Percentiles rank a stretch among this genome's conserved stretches.
Conservation (phyloP, 2,113 vertebrate genomes). For the Neopipo cinnamomea region DNA sequence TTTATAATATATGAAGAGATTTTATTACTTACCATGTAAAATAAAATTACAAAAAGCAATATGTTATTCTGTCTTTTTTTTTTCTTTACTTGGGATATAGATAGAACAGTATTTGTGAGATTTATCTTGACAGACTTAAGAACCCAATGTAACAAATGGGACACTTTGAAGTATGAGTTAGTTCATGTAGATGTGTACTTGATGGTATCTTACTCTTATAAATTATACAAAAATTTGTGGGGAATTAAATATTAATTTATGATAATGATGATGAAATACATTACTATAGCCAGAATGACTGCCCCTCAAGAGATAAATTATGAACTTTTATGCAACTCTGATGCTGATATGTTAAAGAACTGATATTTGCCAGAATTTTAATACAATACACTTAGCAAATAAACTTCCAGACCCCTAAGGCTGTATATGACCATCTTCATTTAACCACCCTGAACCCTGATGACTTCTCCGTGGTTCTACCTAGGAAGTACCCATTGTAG, state of each 20-base stretch:
- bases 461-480: not conserved
- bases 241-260: constrained; percentile 39
- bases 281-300: not conserved
- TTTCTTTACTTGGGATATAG: not conserved
- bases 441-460: not conserved
- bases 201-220: not conserved
- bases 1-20: not conserved
- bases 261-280: not conserved
- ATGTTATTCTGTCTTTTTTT: not conserved
- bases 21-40: not conserved
- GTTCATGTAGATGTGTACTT: not conserved
- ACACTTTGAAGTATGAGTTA: not conserved
- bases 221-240: not conserved
- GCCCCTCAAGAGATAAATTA: constrained; percentile 19
- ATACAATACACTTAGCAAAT: not conserved
- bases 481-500: not conserved
- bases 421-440: not conserved
- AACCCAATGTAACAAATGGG: not conserved
- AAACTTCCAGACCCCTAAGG: not conserved
- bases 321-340: constrained; percentile 18
- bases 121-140: not conserved
- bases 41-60: not conserved
- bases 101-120: not conserved
- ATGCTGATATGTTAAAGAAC: constrained; percentile 2
- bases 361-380: not conserved